Conservation (phyloP, 2,797 vertebrate species). For the Pempheris klunzingeri region DNA sequence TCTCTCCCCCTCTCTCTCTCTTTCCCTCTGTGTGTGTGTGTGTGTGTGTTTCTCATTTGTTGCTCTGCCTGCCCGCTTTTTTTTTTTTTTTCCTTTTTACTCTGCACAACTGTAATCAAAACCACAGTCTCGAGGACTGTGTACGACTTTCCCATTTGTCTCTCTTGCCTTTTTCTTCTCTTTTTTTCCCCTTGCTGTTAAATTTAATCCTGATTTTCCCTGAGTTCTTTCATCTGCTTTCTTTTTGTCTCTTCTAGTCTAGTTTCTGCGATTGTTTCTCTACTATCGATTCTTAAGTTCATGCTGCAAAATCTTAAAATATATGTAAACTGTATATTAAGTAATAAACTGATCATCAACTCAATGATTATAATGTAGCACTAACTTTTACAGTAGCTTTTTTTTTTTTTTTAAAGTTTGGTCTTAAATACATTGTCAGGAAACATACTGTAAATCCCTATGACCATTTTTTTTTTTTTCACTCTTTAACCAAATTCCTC, state of each 20-base stretch:
- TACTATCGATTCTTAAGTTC: not conserved
- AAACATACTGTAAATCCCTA: constrained; percentile 23
- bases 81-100: constrained; percentile 44
- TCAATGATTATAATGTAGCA: not conserved
- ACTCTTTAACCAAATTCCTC: constrained; percentile 20
- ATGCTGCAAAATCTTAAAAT: not conserved
- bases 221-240: constrained; percentile 21
- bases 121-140: constrained; percentile 70
- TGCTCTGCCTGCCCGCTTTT: not conserved
- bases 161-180: constrained; percentile 37
- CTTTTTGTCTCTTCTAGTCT: constrained; percentile 2
- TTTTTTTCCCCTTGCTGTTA: constrained; percentile 34
- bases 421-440: not conserved
- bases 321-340: not conserved
- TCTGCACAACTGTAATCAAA: constrained; percentile 77
- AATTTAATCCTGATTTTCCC: constrained; percentile 27
- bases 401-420: not conserved
- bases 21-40: no score
- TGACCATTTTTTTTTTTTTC: constrained; percentile 23
- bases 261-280: constrained; percentile 1
- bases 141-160: constrained; percentile 64
- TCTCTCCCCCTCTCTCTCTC: constrained; percentile 20
- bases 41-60: constrained; percentile 80
- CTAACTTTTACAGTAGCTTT: not conserved
- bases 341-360: not conserved